Base-by-base conservation (phyloP, 1,140 invertebrate genomes). In the Cydia fagiglandana region DNA sequence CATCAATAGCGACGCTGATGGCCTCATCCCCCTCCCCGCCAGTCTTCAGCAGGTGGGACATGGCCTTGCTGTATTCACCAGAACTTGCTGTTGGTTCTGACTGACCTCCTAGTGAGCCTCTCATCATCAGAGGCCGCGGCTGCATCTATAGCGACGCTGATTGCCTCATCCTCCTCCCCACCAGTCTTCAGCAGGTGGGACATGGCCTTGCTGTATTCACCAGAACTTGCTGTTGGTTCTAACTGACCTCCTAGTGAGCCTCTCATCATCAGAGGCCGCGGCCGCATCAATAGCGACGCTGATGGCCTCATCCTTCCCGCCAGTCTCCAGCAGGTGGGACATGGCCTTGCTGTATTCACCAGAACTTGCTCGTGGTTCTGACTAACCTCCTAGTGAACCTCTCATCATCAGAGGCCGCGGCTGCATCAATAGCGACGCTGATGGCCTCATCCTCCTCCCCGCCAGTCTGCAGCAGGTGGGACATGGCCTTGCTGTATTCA, bases 281-380 rank as follows among this genome's bases (percentile, higher is more conserved):
- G 98, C 97, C 20, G 97, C 96, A 86, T 99, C 97, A 78, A 99
- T 98, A 1, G 98, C 98, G 56, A 98, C 88, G 73, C 96, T 95
- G 6, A 99, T 95, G 0, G 97, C 96, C 83, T 97, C 96, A 76
- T 94, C 94, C 80, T 97, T 95, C 64, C 95, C 95, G 0, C 96
- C 95, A 24, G 96, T 95, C 92, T 96, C 95, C 28, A 98, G 87
- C 73, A 98, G 92, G 89, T 97, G 96, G 80, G 96, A 96, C 91
- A 99, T 94, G 5, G 98, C 97, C 95, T 98, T 98, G 95, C 79
- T 93, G 90, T 98, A 98, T 78, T 99, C 96, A 34, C 96, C 34
- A 4, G 34, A 6, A 38, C 5, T 38, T 38, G 34, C 34, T 38
- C 30, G 98, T 38, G 34, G 34, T 61, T 20, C 2, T 61, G n/a